Evolutionary conservation across 2,888 invertebrate species (phyloP).

Genomic region (Ametastegia equiseti): DNA sequence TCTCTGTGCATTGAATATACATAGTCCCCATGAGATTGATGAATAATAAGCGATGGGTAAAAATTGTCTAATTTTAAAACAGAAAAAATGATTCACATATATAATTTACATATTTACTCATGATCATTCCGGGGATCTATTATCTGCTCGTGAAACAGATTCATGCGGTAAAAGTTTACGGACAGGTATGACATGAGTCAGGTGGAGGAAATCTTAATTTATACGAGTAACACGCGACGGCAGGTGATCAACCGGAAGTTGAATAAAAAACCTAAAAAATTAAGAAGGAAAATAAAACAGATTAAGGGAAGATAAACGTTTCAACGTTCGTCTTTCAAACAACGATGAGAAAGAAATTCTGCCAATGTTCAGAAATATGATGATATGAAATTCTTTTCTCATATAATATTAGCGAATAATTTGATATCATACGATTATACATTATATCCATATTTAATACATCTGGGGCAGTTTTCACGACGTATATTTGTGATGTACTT

Average conservation of each 20-base stretch:
- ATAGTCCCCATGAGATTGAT: too few relatives aligned
- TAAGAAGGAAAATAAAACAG: too few relatives aligned
- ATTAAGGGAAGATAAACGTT: too few relatives aligned
- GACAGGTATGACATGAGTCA: conserved; percentile 11
- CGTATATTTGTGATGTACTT: not conserved
- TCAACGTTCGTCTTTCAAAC: too few relatives aligned
- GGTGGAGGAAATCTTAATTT: not conserved
- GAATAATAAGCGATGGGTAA: not conserved
- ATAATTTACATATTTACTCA: not conserved
- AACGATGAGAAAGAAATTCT: too few relatives aligned
- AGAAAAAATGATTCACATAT: not conserved
- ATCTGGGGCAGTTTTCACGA: not conserved
- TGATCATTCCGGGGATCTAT: not conserved
- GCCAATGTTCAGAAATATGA: too few relatives aligned
- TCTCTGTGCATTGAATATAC: not conserved
- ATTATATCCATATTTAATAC: too few relatives aligned
- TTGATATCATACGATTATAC: too few relatives aligned
- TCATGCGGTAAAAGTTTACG: not conserved
- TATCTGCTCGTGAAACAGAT: not conserved
- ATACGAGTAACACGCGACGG: not conserved
- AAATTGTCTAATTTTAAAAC: not conserved
- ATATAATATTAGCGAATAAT: too few relatives aligned
- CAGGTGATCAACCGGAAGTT: not conserved
- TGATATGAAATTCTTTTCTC: too few relatives aligned
- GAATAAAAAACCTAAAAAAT: not conserved